Base-by-base conservation (phyloP, 1,140 invertebrate genomes). In the Neodiprion virginianus region DNA sequence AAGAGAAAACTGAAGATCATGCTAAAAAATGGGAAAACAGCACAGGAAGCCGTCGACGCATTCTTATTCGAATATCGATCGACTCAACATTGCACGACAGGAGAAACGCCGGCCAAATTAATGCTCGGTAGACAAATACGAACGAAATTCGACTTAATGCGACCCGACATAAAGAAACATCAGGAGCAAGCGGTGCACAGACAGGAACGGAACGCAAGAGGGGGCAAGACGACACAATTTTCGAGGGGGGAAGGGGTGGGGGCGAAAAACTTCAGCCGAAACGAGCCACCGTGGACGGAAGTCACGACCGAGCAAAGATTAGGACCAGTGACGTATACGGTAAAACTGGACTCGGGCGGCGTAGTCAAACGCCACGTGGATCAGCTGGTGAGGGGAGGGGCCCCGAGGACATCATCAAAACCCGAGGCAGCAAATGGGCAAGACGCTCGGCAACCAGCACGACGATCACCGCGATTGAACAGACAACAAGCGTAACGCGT, bases 51-150 rank as follows among this genome's bases (percentile, higher is more conserved):
- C 1, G 14, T 73, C 9, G 17, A 48, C 17, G 67, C 8, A 28
- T 76, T 70, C 48, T 53, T 76, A 48, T 50, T 67, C 12, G 23
- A 73, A 17, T 73, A 76, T 65, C 65, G 75, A 11, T 53, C 40
- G 17, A 50, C 69, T 10, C 49, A 48, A 48, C 71, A 75, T 23
- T 66, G 48, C 21, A 79, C 77, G 2, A 87, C 85, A 4, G 73
- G 78, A 48, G 75, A 75, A 66, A 79, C 82, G 3, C 84, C 87
- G 11, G 82, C 83, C 8, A 78, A 81, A 8, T 67, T 87, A 8
- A 85, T 77, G 9, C 82, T 83, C 48, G 85, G 81, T 7, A 53
- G 84, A 66, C 82, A 87, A 53, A 65, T 88, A 28, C 71, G 81
- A n/a, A 79, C 81, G 11, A 49, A 50, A 17, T 70, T 72, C 28